Evolutionary conservation across 2,113 vertebrate genomes (phyloP).

Genomic region (Calypte anna): DNA sequence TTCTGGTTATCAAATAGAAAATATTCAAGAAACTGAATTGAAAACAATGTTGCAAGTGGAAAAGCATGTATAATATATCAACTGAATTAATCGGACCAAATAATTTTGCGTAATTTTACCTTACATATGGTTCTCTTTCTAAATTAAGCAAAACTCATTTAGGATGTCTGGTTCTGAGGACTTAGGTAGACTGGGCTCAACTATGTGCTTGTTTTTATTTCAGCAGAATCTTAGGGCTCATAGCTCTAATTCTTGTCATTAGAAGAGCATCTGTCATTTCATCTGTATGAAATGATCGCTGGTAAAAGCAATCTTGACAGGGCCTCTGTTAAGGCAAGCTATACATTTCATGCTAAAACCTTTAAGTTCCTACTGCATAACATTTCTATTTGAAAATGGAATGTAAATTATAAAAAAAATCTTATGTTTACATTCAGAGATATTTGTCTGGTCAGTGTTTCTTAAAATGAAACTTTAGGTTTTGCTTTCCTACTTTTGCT

Average conservation of each 20-base stretch:
- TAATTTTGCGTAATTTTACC: background rate
- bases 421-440: background rate
- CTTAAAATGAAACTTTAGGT: background rate
- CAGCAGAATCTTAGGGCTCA: background rate
- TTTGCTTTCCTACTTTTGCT: background rate
- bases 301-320: background rate
- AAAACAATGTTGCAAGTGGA: background rate
- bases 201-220: background rate
- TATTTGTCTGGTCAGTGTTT: background rate
- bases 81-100: background rate
- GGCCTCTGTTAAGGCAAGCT: background rate
- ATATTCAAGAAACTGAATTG: background rate
- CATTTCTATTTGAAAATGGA: background rate
- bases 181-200: background rate
- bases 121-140: background rate
- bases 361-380: background rate
- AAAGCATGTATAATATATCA: background rate
- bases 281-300: background rate
- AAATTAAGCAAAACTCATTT: background rate
- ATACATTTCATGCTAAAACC: background rate
- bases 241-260: background rate
- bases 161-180: background rate
- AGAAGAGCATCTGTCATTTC: background rate
- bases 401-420: background rate
- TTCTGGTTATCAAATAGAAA: background rate